A percentile compares a stretch with the other conserved stretches of the same genome.
Evolutionary conservation across 2,797 vertebrate genomes (phyloP).

Genomic region (Galaxias olidus): DNA sequence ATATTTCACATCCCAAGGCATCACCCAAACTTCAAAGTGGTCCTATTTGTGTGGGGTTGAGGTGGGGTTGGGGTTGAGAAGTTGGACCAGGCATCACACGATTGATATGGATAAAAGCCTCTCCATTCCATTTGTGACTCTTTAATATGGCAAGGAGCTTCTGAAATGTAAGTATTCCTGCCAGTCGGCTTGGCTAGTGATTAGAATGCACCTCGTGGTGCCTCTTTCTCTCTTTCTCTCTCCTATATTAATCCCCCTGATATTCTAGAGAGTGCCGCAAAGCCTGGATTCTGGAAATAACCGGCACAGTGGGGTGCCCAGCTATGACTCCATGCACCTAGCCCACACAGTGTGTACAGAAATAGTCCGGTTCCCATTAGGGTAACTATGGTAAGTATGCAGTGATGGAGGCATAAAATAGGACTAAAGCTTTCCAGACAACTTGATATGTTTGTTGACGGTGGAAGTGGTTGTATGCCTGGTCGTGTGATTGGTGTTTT

Average conservation of each 20-base stretch:
- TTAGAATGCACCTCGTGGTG: slow-evolving; percentile 55
- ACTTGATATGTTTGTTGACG: too few relatives aligned
- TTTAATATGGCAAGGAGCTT: slow-evolving; percentile 34
- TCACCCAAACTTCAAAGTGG: too few relatives aligned
- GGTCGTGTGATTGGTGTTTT: too few relatives aligned
- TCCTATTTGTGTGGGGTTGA: slow-evolving; percentile 27
- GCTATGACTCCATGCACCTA: slow-evolving; percentile 38
- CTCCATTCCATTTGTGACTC: slow-evolving; percentile 56
- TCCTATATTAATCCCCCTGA: slow-evolving; percentile 64
- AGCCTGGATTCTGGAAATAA: slow-evolving; percentile 57
- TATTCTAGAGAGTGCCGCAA: slow-evolving; percentile 61
- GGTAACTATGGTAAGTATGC: too few relatives aligned
- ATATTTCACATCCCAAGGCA: slow-evolving; percentile 4
- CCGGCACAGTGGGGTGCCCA: slow-evolving; percentile 34
- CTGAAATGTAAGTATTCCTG: slow-evolving; percentile 40
- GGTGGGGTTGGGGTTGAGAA: slow-evolving; percentile 39
- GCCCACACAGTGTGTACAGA: slow-evolving; percentile 37
- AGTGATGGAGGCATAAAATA: too few relatives aligned
- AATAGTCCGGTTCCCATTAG: slow-evolving; percentile 15
- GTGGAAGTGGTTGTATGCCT: too few relatives aligned
- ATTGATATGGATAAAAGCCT: slow-evolving; percentile 29
- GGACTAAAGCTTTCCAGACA: too few relatives aligned
- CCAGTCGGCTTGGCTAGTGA: slow-evolving; percentile 49
- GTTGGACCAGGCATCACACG: slow-evolving; percentile 23
- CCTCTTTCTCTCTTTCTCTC: slow-evolving; percentile 22